Evolutionary conservation across 2,888 invertebrate genomes (phyloP).

Genomic region (Chrysomela aeneicollis): DNA sequence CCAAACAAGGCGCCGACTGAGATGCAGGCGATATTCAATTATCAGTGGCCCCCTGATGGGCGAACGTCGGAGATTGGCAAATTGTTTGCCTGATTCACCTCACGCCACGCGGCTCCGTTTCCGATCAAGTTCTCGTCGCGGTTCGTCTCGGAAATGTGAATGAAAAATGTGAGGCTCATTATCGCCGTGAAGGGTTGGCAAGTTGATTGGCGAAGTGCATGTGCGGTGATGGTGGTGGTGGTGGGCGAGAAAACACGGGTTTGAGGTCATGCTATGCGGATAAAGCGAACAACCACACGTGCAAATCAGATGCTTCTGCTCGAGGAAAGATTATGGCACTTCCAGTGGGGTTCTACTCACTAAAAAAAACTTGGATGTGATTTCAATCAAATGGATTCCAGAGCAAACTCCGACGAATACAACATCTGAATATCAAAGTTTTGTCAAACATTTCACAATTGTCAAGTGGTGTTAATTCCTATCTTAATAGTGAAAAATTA

Average conservation of each 20-base stretch:
- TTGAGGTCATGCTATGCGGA: not conserved
- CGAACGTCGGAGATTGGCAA: not conserved
- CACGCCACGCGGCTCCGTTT: not conserved
- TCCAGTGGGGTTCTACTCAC: too few relatives aligned
- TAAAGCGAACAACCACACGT: not conserved
- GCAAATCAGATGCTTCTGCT: too few relatives aligned
- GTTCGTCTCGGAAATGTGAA: not conserved
- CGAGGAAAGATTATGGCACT: too few relatives aligned
- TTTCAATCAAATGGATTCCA: too few relatives aligned
- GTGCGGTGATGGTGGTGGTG: not conserved
- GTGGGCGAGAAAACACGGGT: not conserved
- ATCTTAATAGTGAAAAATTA: too few relatives aligned
- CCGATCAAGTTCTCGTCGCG: not conserved
- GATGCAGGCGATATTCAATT: conserved; percentile 7
- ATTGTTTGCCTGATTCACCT: not conserved
- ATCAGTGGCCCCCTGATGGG: not conserved
- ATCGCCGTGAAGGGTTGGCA: conserved; percentile 1
- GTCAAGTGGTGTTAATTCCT: too few relatives aligned
- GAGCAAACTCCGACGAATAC: too few relatives aligned
- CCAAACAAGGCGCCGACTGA: conserved; percentile 3
- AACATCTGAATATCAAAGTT: too few relatives aligned
- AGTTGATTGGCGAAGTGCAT: not conserved
- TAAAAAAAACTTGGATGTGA: too few relatives aligned
- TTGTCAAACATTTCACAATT: too few relatives aligned
- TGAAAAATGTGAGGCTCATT: conserved; percentile 1